A percentile compares a stretch with the other conserved stretches of the same genome.
Conservation (phyloP, 64 coral and sea anemone species). For the Dendronephthya gigantea region DNA sequence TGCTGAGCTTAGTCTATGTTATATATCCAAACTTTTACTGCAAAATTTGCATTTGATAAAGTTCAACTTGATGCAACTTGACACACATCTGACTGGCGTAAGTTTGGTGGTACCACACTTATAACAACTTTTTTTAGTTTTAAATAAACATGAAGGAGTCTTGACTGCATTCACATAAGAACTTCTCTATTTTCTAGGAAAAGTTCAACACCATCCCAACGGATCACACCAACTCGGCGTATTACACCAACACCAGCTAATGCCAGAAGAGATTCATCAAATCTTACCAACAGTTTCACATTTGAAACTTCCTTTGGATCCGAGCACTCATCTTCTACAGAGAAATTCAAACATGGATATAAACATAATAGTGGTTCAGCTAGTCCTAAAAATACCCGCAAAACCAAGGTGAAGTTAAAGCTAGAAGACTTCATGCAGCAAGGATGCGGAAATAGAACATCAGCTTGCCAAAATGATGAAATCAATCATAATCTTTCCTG, state of each 20-base stretch:
- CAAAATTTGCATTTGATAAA: too few relatives aligned
- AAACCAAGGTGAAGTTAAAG: neutral
- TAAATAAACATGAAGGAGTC: constrained; percentile 8
- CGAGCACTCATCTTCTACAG: neutral
- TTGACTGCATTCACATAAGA: too few relatives aligned
- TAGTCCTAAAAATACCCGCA: neutral
- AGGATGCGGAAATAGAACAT: neutral
- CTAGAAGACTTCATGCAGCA: neutral
- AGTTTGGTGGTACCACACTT: too few relatives aligned
- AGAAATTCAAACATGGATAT: neutral
- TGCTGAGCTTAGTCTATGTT: neutral
- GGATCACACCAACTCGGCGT: constrained; percentile 68
- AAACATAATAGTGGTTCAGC: neutral
- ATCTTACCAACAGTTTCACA: constrained; percentile 25
- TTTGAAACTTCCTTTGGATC: neutral
- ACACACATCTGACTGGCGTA: too few relatives aligned
- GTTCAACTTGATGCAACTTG: too few relatives aligned
- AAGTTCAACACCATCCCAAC: constrained; percentile 38
- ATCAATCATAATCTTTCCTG: too few relatives aligned
- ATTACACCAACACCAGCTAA: constrained; percentile 77
- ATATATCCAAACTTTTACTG: too few relatives aligned
- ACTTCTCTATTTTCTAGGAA: constrained; percentile 52
- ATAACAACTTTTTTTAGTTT: too few relatives aligned
- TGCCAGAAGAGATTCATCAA: constrained; percentile 31
- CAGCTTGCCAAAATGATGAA: too few relatives aligned